Percentiles rank a stretch among this genome's conserved stretches.
These are phyloP conservation scores for Tipula lateralis DNA, from an alignment of 2,888 invertebrate genomes.

Conservation along the genomic window DNA sequence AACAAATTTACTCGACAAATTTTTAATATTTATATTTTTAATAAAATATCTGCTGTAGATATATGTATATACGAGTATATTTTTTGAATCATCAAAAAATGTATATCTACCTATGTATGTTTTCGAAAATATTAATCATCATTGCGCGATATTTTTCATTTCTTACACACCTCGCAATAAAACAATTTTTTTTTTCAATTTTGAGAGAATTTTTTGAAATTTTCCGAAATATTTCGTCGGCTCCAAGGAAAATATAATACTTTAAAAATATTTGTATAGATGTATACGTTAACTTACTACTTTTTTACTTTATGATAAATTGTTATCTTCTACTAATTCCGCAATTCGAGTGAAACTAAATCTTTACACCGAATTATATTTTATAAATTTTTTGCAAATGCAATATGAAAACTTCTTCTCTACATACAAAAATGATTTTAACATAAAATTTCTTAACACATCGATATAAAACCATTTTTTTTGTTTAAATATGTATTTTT, in stretches of 20 bases:
- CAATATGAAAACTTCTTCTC: not conserved
- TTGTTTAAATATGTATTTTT: not conserved
- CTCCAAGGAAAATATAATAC: not conserved
- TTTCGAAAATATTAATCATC: not conserved
- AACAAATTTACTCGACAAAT: not conserved
- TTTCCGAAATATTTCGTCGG: not conserved
- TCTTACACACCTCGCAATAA: not conserved
- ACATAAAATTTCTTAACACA: not conserved
- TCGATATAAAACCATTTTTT: not conserved
- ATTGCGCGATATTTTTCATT: not conserved
- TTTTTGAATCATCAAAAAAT: not conserved
- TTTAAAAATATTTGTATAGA: not conserved
- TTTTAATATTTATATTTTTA: constrained; percentile 5
- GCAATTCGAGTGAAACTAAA: not conserved
- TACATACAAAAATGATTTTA: not conserved
- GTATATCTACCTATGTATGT: not conserved
- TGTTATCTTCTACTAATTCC: not conserved
- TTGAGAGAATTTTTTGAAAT: not conserved
- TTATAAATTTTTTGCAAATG: not conserved
- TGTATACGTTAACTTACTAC: not conserved
- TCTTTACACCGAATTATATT: not conserved
- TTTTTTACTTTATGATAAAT: not conserved
- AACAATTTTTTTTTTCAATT: not conserved
- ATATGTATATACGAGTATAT: not conserved
- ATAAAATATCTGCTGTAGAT: not conserved